Conservation (phyloP, 2,113 vertebrate species). For the Paradisaea rubra region DNA sequence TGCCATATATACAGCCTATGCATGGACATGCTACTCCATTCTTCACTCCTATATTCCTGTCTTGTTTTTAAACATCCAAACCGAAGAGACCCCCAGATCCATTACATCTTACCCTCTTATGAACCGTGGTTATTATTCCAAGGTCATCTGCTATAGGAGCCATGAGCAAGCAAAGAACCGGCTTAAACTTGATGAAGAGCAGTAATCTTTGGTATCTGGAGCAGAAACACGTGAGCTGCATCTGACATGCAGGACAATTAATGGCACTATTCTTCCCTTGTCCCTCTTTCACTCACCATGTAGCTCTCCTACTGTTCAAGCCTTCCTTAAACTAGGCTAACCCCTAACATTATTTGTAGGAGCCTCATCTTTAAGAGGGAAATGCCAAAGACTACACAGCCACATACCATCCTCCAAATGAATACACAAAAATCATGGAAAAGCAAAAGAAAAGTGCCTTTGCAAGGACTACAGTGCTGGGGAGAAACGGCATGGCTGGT, state of each 20-base stretch:
- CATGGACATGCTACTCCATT: background rate
- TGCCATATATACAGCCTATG: background rate
- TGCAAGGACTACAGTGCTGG: background rate
- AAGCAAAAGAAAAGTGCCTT: background rate
- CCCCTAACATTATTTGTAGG: background rate
- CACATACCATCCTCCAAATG: background rate
- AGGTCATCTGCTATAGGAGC: background rate
- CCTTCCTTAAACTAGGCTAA: background rate
- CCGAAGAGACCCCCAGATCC: background rate
- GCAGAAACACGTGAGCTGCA: background rate
- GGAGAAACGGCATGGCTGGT: background rate
- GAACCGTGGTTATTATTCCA: background rate
- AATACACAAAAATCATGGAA: background rate
- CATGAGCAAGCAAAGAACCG: background rate
- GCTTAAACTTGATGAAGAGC: background rate
- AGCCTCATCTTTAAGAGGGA: background rate
- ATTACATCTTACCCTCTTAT: background rate
- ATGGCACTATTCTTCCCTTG: background rate
- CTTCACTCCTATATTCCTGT: background rate
- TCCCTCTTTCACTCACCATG: background rate
- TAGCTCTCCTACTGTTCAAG: background rate
- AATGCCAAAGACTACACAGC: background rate
- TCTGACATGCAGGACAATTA: background rate
- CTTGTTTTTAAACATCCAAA: background rate
- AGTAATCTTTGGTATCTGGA: background rate